These are phyloP conservation scores for Phocides pigmalion DNA, from an alignment of 1,140 invertebrate species.

Conservation along the genomic window DNA sequence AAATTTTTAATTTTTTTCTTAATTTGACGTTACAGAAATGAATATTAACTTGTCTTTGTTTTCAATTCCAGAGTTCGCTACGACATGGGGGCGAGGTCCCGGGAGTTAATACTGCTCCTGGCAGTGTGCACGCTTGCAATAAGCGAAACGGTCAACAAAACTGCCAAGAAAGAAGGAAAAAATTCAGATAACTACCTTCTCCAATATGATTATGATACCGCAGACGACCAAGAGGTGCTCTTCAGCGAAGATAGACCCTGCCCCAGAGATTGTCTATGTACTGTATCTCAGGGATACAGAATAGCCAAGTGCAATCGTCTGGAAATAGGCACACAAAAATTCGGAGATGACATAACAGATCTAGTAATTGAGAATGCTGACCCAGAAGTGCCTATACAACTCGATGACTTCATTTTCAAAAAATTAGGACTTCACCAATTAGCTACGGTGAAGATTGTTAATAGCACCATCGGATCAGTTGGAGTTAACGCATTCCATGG, in stretches of 20 bases:
- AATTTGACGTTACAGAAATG: too few species aligned
- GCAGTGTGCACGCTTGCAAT: conserved; percentile 68
- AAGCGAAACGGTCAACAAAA: conserved; percentile 66
- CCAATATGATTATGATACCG: conserved; percentile 70
- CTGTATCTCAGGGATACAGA: conserved; percentile 72
- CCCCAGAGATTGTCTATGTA: conserved; percentile 81
- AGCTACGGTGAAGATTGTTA: conserved; percentile 85
- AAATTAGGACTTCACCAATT: conserved; percentile 84
- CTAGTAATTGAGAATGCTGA: conserved; percentile 85
- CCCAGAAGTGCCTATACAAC: conserved; percentile 79
- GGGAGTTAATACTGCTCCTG: conserved; percentile 79
- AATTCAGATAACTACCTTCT: conserved; percentile 63
- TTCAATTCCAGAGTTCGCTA: conserved; percentile 77
- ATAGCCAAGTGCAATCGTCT: conserved; percentile 82
- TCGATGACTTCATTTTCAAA: conserved; percentile 84
- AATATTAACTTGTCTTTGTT: conserved; percentile 29
- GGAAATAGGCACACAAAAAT: conserved; percentile 85
- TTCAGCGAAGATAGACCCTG: conserved; percentile 80
- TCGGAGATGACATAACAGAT: conserved; percentile 85
- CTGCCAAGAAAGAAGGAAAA: conserved; percentile 57
- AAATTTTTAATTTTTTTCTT: too few species aligned
- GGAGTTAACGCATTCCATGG: conserved; percentile 86
- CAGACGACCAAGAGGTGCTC: conserved; percentile 73
- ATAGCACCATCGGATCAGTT: conserved; percentile 83
- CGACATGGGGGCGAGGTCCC: conserved; percentile 78